Evolutionary conservation across 2,113 vertebrate genomes (phyloP).

Genomic region (Atlantisia rogersi): DNA sequence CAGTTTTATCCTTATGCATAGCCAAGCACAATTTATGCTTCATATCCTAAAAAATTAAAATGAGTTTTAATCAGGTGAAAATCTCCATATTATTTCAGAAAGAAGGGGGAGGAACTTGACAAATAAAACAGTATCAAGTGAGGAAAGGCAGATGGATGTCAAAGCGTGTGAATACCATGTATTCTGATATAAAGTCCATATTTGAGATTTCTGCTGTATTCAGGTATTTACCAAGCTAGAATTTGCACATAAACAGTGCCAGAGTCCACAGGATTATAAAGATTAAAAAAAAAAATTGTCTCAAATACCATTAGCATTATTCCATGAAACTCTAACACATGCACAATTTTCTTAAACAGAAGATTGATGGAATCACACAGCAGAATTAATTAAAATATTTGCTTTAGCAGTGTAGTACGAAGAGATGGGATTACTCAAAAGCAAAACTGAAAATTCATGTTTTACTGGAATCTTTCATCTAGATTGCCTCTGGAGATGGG

Average conservation of each 20-base stretch:
- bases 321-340: not conserved
- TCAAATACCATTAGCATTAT: not conserved
- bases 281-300: not conserved
- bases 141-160: not conserved
- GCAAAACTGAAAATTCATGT: not conserved
- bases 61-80: not conserved
- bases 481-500: not conserved
- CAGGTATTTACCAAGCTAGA: not conserved
- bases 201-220: not conserved
- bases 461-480: not conserved
- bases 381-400: not conserved
- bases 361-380: not conserved
- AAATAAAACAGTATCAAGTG: not conserved
- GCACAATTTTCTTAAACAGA: not conserved
- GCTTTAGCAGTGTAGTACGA: not conserved
- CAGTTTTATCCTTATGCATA: not conserved
- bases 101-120: not conserved
- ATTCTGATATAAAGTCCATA: not conserved
- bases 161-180: not conserved
- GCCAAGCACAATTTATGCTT: not conserved
- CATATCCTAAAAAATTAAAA: not conserved
- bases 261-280: not conserved
- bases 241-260: not conserved
- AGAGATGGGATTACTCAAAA: not conserved
- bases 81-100: not conserved